Evolutionary conservation across 2,888 invertebrate species (phyloP), one percentile per base, ranked within the genome.

Genomic region (Pyrocoelia pectoralis): DNA sequence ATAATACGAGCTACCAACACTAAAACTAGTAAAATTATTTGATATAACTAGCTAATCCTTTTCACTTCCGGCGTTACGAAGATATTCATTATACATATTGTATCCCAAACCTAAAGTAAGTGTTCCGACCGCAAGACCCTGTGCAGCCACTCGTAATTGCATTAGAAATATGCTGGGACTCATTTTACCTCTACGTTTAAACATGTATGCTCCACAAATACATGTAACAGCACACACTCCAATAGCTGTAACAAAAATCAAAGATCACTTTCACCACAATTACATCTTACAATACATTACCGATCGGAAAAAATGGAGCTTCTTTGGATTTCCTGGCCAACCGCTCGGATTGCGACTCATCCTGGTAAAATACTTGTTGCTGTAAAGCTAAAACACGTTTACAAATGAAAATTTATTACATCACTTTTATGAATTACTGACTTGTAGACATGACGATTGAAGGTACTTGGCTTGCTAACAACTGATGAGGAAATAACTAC

Each of bases 71-170:
- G 9, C 8, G n/a, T 28, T 24, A 3, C 13, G 24, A 12, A 50
- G 73, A 74, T 87, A 86, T 70, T 89, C 87, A 59, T 83, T 85
- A 65, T 85, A 83, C 81, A 94, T 86, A 0, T 87, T 85, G 76
- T 90, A 91, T 0, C 83, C 80, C 77, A 94, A 85, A 68, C 94
- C 94, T 2, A 88, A 73, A 1, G 91, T 89, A 69, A 95, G 84
- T 1, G 89, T 88, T 1, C 89, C 91, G 3, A 95, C 91, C 0
- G 92, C 90, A 15, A 90, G 86, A 33, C 93, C 91, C 80, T 95
- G 95, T 0, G 95, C 93, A 17, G 89, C 89, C n/a, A 95, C 94
- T 78, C 95, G 87, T 69, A 94, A 86, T 77, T 94, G 93, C 90
- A 95, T 93, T 70, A 88, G 86, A 82, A 89, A 95, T 0, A 94